These are phyloP conservation scores for Colius striatus DNA, from an alignment of 2,113 vertebrate species.

Conservation along the genomic window DNA sequence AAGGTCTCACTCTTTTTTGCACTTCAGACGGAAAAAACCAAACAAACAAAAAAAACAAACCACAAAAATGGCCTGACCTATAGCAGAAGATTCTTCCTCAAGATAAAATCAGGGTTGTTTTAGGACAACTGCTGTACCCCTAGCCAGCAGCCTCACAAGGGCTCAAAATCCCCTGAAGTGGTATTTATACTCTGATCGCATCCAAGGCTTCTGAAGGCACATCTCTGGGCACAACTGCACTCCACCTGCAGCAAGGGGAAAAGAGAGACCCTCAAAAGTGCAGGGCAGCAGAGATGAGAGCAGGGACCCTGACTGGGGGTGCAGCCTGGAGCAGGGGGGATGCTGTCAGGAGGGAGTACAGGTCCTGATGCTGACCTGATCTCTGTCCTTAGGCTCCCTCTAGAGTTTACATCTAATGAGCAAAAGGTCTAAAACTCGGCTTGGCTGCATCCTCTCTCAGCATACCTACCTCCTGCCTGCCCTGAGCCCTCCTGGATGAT, in stretches of 20 bases:
- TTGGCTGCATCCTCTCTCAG: not conserved
- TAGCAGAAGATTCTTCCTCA: not conserved
- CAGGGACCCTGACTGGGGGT: not conserved
- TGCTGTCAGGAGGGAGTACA: not conserved
- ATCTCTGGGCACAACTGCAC: not conserved
- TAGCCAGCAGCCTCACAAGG: not conserved
- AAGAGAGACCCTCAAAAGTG: not conserved
- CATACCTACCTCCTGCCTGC: too few relatives aligned
- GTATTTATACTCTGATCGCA: not conserved
- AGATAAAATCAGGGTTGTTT: not conserved
- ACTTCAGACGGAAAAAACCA: not conserved
- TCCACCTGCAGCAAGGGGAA: not conserved
- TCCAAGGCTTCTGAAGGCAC: not conserved
- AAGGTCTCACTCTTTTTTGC: not conserved
- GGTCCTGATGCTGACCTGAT: not conserved
- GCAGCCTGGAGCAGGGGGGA: not conserved
- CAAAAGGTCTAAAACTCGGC: not conserved
- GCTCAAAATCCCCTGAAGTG: not conserved
- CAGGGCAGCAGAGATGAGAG: not conserved
- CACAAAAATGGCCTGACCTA: not conserved
- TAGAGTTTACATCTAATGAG: constrained; percentile 45
- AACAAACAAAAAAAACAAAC: too few relatives aligned
- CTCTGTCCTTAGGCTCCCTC: constrained; percentile 65
- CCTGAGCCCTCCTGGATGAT: not conserved
- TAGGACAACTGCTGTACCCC: not conserved